Conservation (phyloP, 92 coral and sea anemone genomes). For the Porites rus region DNA sequence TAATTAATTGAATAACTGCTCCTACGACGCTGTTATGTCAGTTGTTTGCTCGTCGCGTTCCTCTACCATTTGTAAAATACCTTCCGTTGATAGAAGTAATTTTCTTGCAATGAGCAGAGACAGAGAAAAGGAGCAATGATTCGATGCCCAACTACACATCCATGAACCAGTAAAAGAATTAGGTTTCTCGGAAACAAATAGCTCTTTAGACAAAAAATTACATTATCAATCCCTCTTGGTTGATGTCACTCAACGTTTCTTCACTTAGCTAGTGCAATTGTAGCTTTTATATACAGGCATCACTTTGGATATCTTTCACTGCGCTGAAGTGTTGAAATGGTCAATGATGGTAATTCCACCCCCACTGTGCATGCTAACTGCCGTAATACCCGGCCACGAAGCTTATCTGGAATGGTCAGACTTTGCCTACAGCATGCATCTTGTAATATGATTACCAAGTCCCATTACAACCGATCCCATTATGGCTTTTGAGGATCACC, state of each 20-base stretch:
- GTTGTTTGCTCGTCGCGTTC: neutral
- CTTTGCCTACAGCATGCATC: neutral
- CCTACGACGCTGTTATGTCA: neutral
- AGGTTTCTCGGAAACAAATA: conserved; percentile 16
- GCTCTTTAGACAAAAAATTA: neutral
- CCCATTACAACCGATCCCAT: no score
- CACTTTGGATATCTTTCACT: conserved; percentile 4
- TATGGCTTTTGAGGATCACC: no score
- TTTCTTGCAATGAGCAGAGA: neutral
- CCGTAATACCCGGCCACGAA: neutral
- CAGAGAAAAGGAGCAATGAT: neutral
- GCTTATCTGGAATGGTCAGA: conserved; percentile 2
- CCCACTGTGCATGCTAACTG: neutral
- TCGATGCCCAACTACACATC: neutral
- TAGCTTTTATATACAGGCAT: neutral
- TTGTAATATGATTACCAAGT: no score
- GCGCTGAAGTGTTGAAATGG: conserved; percentile 2
- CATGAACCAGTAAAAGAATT: neutral
- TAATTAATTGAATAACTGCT: conserved; percentile 8
- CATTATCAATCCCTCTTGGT: neutral
- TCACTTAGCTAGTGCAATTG: neutral
- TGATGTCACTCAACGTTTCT: conserved; percentile 22
- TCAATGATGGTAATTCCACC: neutral
- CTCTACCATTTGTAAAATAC: neutral
- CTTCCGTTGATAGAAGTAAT: neutral